Evolutionary conservation across 2,888 invertebrate genomes (phyloP), one percentile per base, ranked within the genome.

Genomic region (Rhagonycha lutea): DNA sequence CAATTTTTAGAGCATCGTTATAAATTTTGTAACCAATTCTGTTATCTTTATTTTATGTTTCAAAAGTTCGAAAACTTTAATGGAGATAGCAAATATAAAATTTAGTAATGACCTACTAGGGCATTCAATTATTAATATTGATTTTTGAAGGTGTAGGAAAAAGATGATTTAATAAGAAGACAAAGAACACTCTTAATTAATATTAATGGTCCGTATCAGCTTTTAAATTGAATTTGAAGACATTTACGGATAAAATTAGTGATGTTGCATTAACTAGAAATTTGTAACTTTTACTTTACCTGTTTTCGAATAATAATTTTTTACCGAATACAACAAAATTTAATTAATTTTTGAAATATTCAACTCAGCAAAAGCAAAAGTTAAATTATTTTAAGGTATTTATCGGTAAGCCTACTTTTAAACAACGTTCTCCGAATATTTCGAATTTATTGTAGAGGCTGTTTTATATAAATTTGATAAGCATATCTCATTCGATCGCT

Each of bases 151-250:
- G 78, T 76, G 80, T 71, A 79, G 78, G 73, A 76, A 77, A 77
- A 76, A 79, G 80, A 81, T 81, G 79, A 81, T 82, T 82, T 81
- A 83, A 72, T 72, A 72, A 82, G 79, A 81, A 80, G 79, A 80
- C 81, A 77, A 83, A 81, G 76, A 74, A 82, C 81, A 78, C 75
- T 74, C 81, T 82, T 83, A 82, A 83, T 83, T 83, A 83, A 83
- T 82, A 83, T 83, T 83, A 83, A 83, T 83, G 82, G 80, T 69
- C 73, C 76, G 79, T 79, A 79, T 81, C 80, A 81, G 74, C 77
- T 78, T 80, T 80, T 81, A 82, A 83, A 84, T 83, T 84, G 83
- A 80, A 82, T 78, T 77, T 78, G 79, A 82, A 82, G 81, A 82
- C 81, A 83, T 80, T 47, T n/a, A 47, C 47, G n/a, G 47, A 47